phyloP scores from a whole-genome alignment of 2,797 vertebrate genomes.

The Ctenosaura bakeri region DNA sequence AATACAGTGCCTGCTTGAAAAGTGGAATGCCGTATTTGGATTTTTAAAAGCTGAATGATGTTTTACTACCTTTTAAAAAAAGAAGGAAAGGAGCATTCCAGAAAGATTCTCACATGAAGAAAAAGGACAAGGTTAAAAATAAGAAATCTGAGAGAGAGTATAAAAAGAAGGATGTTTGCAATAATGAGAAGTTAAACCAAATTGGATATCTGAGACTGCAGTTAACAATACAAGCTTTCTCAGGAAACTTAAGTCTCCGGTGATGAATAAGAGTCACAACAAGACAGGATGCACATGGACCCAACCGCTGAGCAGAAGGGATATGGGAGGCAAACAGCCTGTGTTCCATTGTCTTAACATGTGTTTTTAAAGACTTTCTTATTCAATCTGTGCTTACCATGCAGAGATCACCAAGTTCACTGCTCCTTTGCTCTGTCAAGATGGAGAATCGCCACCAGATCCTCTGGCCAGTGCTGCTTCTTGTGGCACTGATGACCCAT shows the following conservation, averaged over 20 bases:
- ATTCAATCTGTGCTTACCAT: constrained; percentile 12
- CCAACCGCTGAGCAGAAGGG: constrained; percentile 65
- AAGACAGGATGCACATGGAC: constrained; percentile 80
- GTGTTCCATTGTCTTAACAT: constrained; percentile 37
- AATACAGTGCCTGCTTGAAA: constrained; percentile 49
- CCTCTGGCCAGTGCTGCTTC: constrained; percentile 16
- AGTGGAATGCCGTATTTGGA: constrained; percentile 68
- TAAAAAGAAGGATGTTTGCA: constrained; percentile 27
- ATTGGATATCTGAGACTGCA: constrained; percentile 52
- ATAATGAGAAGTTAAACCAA: constrained; percentile 50
- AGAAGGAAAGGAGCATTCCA: not conserved
- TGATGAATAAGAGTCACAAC: constrained; percentile 79
- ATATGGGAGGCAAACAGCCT: constrained; percentile 68
- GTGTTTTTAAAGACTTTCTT: not conserved
- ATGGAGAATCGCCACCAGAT: constrained; percentile 26
- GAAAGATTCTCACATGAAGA: constrained; percentile 16
- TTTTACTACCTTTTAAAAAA: not conserved
- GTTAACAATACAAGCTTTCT: constrained; percentile 62
- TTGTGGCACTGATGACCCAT: not conserved
- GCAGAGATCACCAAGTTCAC: not conserved
- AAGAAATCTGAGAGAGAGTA: constrained; percentile 19
- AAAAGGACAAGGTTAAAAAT: constrained; percentile 44
- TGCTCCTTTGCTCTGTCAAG: not conserved
- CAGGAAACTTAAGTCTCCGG: constrained; percentile 81
- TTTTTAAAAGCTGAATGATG: constrained; percentile 45